Conservation (phyloP, 2,113 vertebrate genomes). For the Corythoichthys intestinalis region DNA sequence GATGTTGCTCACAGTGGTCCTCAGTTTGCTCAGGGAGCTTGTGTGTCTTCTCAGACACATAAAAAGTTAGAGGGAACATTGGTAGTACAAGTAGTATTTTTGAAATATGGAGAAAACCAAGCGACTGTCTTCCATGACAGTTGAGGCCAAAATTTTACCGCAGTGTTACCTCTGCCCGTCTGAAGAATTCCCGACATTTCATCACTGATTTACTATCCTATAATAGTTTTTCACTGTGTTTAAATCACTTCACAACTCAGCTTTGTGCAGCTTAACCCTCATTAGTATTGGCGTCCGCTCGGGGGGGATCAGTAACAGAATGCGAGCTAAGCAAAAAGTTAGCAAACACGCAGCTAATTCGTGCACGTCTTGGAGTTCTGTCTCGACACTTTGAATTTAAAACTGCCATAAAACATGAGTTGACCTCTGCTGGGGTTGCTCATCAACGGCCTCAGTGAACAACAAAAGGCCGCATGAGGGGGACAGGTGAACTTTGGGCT, state of each 20-base stretch:
- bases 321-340: constrained; percentile 22
- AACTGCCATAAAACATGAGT: neutral
- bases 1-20: no score
- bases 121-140: no score
- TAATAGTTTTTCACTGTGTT: neutral
- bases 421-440: constrained; percentile 6
- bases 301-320: constrained; percentile 8
- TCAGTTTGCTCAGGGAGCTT: no score
- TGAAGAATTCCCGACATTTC: neutral
- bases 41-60: no score
- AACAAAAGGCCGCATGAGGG: constrained; percentile 34
- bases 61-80: no score
- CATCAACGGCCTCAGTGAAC: neutral
- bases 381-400: neutral
- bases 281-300: neutral
- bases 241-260: neutral
- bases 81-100: no score
- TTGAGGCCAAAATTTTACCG: no score
- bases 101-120: no score
- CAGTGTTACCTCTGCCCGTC: neutral
- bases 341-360: constrained; percentile 8
- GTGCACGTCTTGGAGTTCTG: constrained; percentile 11
- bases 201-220: neutral
- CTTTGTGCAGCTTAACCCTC: neutral
- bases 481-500: constrained; percentile 44